phyloP scores from a whole-genome alignment of 2,888 invertebrate genomes.

The Drosophila limbata region DNA sequence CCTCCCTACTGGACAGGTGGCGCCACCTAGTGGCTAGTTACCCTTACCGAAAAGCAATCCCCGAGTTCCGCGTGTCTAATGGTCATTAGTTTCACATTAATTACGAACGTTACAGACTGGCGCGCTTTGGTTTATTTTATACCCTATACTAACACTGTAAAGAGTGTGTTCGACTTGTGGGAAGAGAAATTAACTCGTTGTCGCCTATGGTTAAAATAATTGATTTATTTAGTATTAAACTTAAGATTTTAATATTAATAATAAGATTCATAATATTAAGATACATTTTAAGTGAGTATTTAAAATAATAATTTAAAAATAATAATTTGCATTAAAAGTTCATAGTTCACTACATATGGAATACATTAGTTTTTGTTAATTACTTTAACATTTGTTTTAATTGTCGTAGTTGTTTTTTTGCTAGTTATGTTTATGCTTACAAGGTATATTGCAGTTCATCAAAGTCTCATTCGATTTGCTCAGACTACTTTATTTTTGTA shows the following conservation, averaged over 20 bases:
- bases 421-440: not conserved
- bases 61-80: conserved; percentile 60
- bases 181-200: not conserved
- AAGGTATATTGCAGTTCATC: conserved; percentile 26
- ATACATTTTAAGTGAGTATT: no score
- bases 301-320: no score
- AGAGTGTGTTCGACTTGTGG: not conserved
- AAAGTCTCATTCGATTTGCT: not conserved
- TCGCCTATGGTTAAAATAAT: not conserved
- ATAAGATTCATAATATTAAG: no score
- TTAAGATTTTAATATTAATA: no score
- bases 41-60: conserved; percentile 14
- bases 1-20: conserved; percentile 20
- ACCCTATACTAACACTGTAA: not conserved
- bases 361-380: no score
- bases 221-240: not conserved
- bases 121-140: conserved; percentile 55
- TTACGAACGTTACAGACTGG: conserved; percentile 60
- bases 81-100: conserved; percentile 74
- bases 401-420: no score
- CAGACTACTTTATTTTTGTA: conserved; percentile 7
- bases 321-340: no score
- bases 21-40: conserved; percentile 47
- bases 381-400: not conserved
- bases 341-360: no score